Conservation (phyloP, 2,888 invertebrate genomes). For the Apamea sordens region DNA sequence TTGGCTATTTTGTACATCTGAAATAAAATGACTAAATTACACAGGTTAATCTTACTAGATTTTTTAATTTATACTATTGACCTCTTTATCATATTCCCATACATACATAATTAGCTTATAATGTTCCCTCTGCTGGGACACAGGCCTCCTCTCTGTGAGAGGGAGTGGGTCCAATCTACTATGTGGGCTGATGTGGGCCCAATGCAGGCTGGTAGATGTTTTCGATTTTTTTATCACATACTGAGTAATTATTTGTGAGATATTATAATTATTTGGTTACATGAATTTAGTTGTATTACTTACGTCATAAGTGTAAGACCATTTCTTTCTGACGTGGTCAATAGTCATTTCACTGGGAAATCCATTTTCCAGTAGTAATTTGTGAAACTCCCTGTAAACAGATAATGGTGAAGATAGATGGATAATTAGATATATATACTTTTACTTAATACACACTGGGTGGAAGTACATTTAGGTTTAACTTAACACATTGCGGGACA, state of each 20-base stretch:
- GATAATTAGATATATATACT: not conserved
- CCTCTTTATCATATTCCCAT: not conserved
- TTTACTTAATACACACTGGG: not conserved
- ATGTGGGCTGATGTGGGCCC: too few species aligned
- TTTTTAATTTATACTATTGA: too few species aligned
- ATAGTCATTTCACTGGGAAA: constrained; percentile 86
- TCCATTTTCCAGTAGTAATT: constrained; percentile 83
- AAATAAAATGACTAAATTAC: constrained; percentile 18
- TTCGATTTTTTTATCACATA: too few species aligned
- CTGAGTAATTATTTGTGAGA: not conserved
- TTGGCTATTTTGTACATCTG: constrained; percentile 87
- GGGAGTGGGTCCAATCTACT: too few species aligned
- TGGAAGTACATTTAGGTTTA: not conserved
- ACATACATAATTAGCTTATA: too few species aligned
- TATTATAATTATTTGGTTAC: not conserved
- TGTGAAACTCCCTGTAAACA: constrained; percentile 82
- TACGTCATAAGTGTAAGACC: constrained; percentile 88
- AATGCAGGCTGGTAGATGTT: too few species aligned
- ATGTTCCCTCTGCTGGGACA: too few species aligned
- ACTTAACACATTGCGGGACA: too few species aligned
- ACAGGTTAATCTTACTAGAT: too few species aligned
- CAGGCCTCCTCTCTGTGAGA: too few species aligned
- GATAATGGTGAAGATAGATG: not conserved
- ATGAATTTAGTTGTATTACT: constrained; percentile 66
- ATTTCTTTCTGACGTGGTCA: constrained; percentile 86